phyloP scores from a whole-genome alignment of 2,888 invertebrate species.

The Hedya salicella region DNA sequence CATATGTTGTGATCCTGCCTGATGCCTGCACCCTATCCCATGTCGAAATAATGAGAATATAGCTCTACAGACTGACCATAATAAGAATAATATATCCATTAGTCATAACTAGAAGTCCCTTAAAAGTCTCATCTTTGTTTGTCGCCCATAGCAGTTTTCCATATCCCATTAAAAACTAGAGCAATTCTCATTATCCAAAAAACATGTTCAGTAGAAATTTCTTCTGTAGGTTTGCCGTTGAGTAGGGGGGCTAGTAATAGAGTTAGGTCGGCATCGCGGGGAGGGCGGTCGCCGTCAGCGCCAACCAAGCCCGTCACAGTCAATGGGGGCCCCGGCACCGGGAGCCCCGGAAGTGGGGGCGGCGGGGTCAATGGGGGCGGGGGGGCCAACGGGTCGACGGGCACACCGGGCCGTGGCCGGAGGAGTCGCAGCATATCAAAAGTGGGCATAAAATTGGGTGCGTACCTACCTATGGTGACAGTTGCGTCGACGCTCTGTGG shows the following conservation, averaged over 20 bases:
- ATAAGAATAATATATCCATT: not conserved
- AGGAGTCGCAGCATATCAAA: slow-evolving; percentile 81
- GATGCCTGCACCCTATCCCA: slow-evolving; percentile 67
- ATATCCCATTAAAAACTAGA: slow-evolving; percentile 47
- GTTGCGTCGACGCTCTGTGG: slow-evolving; percentile 82
- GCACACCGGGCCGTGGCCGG: slow-evolving; percentile 68
- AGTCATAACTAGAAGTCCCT: not conserved
- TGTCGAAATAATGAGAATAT: slow-evolving; percentile 50
- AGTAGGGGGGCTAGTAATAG: slow-evolving; percentile 86
- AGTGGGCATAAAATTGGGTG: slow-evolving; percentile 85
- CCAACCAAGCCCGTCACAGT: slow-evolving; percentile 65
- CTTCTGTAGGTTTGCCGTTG: slow-evolving; percentile 87
- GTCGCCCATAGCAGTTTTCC: not conserved
- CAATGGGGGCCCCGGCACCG: slow-evolving; percentile 48
- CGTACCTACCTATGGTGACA: slow-evolving; percentile 70
- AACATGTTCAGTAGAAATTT: slow-evolving; percentile 65
- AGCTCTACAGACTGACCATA: slow-evolving; percentile 54
- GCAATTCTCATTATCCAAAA: slow-evolving; percentile 64
- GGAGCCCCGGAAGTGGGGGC: slow-evolving; percentile 52
- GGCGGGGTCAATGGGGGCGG: slow-evolving; percentile 56
- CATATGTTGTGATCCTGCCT: slow-evolving; percentile 71
- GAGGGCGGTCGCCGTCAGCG: slow-evolving; percentile 77
- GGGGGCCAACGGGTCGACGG: slow-evolving; percentile 63
- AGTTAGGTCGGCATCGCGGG: slow-evolving; percentile 82
- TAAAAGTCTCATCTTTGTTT: not conserved